Conservation (phyloP, 2,113 vertebrate species). For the Coptodon bakossiorum region DNA sequence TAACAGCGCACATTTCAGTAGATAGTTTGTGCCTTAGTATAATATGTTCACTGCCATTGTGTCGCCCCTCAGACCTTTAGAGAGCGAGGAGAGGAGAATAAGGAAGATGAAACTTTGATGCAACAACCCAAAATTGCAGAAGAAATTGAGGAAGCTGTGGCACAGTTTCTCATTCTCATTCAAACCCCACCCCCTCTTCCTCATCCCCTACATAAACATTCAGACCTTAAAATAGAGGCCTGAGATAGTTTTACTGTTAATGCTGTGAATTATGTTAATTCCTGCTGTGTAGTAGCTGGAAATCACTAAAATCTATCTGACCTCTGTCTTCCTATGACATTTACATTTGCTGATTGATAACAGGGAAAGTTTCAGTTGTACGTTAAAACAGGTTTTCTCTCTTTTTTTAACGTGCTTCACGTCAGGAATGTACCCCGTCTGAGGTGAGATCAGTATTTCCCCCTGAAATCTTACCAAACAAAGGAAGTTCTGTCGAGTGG, state of each 20-base stretch:
- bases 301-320: neutral
- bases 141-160: slow-evolving; percentile 47
- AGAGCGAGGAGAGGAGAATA: neutral
- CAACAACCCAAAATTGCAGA: neutral
- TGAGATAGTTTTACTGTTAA: neutral
- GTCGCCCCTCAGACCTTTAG: neutral
- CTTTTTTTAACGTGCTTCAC: neutral
- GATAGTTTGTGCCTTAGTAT: neutral
- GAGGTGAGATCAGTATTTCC: neutral
- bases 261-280: neutral
- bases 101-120: neutral
- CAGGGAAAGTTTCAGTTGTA: neutral
- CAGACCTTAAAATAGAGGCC: slow-evolving; percentile 27
- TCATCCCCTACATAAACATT: neutral
- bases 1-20: neutral
- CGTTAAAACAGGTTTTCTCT: neutral
- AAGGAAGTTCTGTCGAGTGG: slow-evolving; percentile 1
- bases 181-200: slow-evolving; percentile 22
- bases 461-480: neutral
- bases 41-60: neutral
- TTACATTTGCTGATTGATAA: neutral
- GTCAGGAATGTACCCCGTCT: neutral
- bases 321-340: neutral
- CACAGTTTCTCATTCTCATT: slow-evolving; percentile 16
- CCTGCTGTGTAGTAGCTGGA: neutral